Evolutionary conservation across 1,140 invertebrate species (phyloP).

Genomic region (Drosophila repleta): DNA sequence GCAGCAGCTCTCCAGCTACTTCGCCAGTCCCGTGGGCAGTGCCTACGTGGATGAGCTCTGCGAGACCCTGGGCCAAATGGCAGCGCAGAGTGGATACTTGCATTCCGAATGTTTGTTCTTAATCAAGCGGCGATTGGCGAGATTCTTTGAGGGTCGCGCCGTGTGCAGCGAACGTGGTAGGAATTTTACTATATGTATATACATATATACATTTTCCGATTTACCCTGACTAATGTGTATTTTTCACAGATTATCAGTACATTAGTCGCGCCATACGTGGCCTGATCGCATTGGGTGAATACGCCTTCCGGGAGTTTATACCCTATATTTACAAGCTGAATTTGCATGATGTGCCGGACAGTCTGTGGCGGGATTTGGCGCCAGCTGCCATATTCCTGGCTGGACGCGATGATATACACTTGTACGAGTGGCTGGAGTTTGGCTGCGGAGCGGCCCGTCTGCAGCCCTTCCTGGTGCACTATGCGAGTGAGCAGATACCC

Average conservation of each 20-base stretch:
- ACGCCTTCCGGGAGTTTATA: slow-evolving; percentile 80
- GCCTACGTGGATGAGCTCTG: slow-evolving; percentile 69
- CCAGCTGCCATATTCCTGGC: slow-evolving; percentile 67
- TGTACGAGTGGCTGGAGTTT: slow-evolving; percentile 80
- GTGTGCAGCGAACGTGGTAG: slow-evolving; percentile 65
- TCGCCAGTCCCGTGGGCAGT: slow-evolving; percentile 63
- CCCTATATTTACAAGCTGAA: slow-evolving; percentile 77
- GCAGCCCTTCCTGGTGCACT: slow-evolving; percentile 74
- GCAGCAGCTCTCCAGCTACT: slow-evolving; percentile 64
- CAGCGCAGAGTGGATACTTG: slow-evolving; percentile 70
- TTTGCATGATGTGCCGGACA: slow-evolving; percentile 57
- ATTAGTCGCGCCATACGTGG: slow-evolving; percentile 71
- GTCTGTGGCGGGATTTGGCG: slow-evolving; percentile 64
- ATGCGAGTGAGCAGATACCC: slow-evolving; percentile 46
- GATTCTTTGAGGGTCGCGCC: slow-evolving; percentile 68
- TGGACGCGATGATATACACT: slow-evolving; percentile 73
- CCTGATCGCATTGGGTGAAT: slow-evolving; percentile 76
- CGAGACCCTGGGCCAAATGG: slow-evolving; percentile 71
- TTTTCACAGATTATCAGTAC: slow-evolving; percentile 66
- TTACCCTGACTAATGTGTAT: not conserved
- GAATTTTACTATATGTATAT: not conserved
- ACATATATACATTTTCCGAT: not conserved
- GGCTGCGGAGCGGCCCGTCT: slow-evolving; percentile 70
- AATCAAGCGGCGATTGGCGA: slow-evolving; percentile 62
- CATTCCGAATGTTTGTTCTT: slow-evolving; percentile 73